A percentile compares a stretch with the other conserved stretches of the same genome.
phyloP scores from a whole-genome alignment of 2,888 invertebrate genomes.

The Volucella zonaria region DNA sequence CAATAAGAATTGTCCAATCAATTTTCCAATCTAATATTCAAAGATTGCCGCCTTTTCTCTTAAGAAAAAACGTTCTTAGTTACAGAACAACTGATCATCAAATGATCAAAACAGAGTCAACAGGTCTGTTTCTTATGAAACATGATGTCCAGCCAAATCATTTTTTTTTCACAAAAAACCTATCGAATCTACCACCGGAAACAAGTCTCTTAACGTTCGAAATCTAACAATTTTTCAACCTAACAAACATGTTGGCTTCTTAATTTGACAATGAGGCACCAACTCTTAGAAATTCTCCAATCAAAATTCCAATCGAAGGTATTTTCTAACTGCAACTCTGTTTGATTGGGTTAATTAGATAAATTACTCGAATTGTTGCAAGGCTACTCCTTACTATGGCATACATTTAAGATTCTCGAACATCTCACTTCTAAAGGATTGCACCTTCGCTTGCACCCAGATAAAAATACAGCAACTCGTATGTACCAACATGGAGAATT shows the following conservation, averaged over 20 bases:
- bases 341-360: conserved; percentile 68
- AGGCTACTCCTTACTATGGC: conserved; percentile 49
- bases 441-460: conserved; percentile 60
- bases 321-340: conserved; percentile 42
- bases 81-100: too few relatives aligned
- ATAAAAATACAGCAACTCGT: conserved; percentile 25
- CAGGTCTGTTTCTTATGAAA: too few relatives aligned
- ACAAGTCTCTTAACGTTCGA: conserved; percentile 51
- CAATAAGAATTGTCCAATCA: too few relatives aligned
- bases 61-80: too few relatives aligned
- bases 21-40: too few relatives aligned
- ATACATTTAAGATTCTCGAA: conserved; percentile 59
- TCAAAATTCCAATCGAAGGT: conserved; percentile 63
- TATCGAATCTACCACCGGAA: conserved; percentile 51
- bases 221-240: conserved; percentile 32
- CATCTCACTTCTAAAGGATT: conserved; percentile 70
- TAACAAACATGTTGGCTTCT: conserved; percentile 50
- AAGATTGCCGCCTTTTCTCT: too few relatives aligned
- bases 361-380: conserved; percentile 68
- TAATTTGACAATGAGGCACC: conserved; percentile 57
- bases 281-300: conserved; percentile 62
- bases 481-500: neutral
- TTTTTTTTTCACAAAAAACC: neutral
- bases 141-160: too few relatives aligned
- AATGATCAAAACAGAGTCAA: too few relatives aligned